Percentiles rank a stretch among this genome's conserved stretches.
phyloP scores from a whole-genome alignment of 1,140 invertebrate species.

The Brachionus manjavacas region DNA sequence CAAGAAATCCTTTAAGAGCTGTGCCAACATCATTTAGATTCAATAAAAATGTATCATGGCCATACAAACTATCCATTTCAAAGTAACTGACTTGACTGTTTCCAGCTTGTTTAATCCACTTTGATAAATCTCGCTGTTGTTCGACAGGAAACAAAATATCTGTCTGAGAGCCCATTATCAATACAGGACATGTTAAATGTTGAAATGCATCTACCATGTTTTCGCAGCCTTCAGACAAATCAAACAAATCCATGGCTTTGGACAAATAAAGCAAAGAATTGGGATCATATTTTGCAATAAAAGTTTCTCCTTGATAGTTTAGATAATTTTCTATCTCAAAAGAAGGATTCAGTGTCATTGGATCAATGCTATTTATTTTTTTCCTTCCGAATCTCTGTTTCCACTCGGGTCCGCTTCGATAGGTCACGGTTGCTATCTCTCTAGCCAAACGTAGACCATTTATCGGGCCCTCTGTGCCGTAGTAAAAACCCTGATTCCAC shows the following conservation, averaged over 20 bases:
- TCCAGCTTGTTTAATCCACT: conserved; percentile 49
- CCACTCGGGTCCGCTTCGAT: conserved; percentile 58
- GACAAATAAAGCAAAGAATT: conserved; percentile 57
- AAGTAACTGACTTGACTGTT: conserved; percentile 55
- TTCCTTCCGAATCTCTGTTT: conserved; percentile 52
- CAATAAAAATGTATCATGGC: conserved; percentile 58
- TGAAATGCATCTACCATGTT: conserved; percentile 48
- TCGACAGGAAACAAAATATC: conserved; percentile 57
- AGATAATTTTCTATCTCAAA: conserved; percentile 57
- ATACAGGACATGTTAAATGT: conserved; percentile 50
- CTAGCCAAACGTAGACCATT: conserved; percentile 57
- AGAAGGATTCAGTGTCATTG: conserved; percentile 51
- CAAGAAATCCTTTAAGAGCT: conserved; percentile 49
- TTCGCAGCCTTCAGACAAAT: conserved; percentile 49
- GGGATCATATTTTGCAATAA: conserved; percentile 56
- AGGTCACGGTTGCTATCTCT: conserved; percentile 57
- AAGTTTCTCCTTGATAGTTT: conserved; percentile 55
- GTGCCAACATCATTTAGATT: conserved; percentile 56
- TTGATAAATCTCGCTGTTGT: conserved; percentile 53
- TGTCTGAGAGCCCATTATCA: conserved; percentile 56
- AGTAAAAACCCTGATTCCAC: conserved; percentile 58
- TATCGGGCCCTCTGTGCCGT: conserved; percentile 50
- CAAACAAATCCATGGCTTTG: conserved; percentile 59
- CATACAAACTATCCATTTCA: conserved; percentile 55
- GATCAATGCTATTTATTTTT: conserved; percentile 47